Percentiles rank a stretch among this genome's conserved stretches.
phyloP scores from a whole-genome alignment of 2,888 invertebrate species.

The Aethes cnicana region DNA sequence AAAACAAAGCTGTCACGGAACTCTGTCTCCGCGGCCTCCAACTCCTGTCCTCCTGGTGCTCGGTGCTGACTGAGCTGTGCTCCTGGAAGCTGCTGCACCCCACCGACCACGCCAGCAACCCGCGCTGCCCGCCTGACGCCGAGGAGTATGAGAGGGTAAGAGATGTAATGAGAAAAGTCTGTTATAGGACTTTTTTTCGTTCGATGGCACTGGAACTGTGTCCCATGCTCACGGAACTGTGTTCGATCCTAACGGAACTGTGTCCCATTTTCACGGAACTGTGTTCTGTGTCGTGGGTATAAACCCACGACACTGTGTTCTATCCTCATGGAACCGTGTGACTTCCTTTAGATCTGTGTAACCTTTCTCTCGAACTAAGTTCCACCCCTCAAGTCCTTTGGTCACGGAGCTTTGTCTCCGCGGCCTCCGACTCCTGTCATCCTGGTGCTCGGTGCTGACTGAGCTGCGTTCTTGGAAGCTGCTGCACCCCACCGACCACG shows the following conservation, averaged over 20 bases:
- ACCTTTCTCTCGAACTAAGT: too few relatives aligned
- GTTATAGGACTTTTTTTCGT: too few relatives aligned
- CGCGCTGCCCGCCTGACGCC: constrained; percentile 96
- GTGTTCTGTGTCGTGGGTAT: too few relatives aligned
- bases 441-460: constrained; percentile 98
- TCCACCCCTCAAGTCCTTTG: too few relatives aligned
- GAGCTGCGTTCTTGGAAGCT: constrained; percentile 99
- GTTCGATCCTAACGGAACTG: too few relatives aligned
- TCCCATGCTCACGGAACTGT: too few relatives aligned
- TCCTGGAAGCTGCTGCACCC: constrained; percentile 99
- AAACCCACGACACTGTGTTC: too few relatives aligned
- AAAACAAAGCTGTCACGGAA: constrained; percentile 95
- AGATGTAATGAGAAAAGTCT: too few relatives aligned
- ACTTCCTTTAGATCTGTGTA: too few relatives aligned
- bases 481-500: constrained; percentile 98
- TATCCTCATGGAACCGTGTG: too few relatives aligned
- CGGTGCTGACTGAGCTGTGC: constrained; percentile 96
- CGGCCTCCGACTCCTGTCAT: constrained; percentile 92
- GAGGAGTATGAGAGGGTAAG: constrained; percentile 97
- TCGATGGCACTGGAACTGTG: too few relatives aligned
- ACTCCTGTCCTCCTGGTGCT: constrained; percentile 97
- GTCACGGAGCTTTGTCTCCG: not conserved
- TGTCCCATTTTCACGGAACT: too few relatives aligned
- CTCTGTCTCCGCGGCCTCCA: constrained; percentile 96
- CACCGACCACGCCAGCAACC: constrained; percentile 97